These are phyloP conservation scores for Diploptera punctata DNA, from an alignment of 2,888 invertebrate species.

Conservation along the genomic window DNA sequence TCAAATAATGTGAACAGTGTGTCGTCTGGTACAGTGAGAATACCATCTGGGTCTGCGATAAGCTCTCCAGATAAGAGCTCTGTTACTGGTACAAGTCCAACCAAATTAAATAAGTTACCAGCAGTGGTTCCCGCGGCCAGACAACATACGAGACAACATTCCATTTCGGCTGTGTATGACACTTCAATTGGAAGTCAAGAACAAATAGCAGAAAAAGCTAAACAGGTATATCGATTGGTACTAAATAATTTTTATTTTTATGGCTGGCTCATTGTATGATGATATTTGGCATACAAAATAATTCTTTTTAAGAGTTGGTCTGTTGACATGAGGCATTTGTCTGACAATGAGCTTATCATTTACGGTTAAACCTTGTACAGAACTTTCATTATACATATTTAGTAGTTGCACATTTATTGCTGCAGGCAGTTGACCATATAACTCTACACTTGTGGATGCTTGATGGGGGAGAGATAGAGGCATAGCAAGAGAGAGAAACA, in stretches of 20 bases:
- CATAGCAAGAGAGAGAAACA: too few species aligned
- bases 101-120: slow-evolving; percentile 39
- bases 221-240: too few species aligned
- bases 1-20: slow-evolving; percentile 28
- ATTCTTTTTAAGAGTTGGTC: background rate
- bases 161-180: slow-evolving; percentile 44
- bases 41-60: slow-evolving; percentile 49
- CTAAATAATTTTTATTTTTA: too few species aligned
- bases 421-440: too few species aligned
- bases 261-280: slow-evolving; percentile 7
- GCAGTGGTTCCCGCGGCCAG: slow-evolving; percentile 34
- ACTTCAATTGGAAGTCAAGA: slow-evolving; percentile 63
- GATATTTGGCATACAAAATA: background rate
- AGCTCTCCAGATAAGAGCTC: slow-evolving; percentile 44
- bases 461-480: too few species aligned
- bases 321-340: slow-evolving; percentile 21
- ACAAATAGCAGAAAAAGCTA: slow-evolving; percentile 84
- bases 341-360: too few species aligned
- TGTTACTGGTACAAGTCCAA: slow-evolving; percentile 53
- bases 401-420: too few species aligned
- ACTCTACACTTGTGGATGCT: too few species aligned
- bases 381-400: too few species aligned
- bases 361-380: too few species aligned
- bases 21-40: slow-evolving; percentile 50
- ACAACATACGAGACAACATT: slow-evolving; percentile 42